Evolutionary conservation across 1,140 invertebrate genomes (phyloP), one percentile per base, ranked within the genome.

Genomic region (Macrobrachium rosenbergii): DNA sequence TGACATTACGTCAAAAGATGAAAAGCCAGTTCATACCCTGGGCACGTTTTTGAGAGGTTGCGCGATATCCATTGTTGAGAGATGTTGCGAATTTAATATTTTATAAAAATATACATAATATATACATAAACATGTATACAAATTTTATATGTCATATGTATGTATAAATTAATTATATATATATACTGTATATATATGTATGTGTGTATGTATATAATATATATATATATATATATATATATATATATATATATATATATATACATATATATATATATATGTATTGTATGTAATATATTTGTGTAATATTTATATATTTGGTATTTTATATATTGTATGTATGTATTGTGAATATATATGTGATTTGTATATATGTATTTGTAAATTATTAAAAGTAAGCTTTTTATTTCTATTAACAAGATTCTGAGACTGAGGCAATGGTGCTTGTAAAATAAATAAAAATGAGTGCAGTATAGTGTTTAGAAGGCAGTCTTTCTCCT

Each of bases 151-250:
- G n/a, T 3, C 37, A 73, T 73, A 73, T 73, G 7, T 73, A 73
- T 73, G 37, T 73, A 73, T 73, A 43, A 16, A 73, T 37, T 37
- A n/a, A 21, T 21, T 5, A 67, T 67, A 67, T 67, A 67, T 67
- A n/a, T 21, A 21, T 21, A 21, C 3, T 67, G 7, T 67, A 67
- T 67, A 67, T n/a, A n/a, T n/a, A n/a, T n/a, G n/a, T n/a, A n/a
- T n/a, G n/a, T n/a, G n/a, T n/a, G n/a, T n/a, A n/a, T n/a, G 5
- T 21, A 21, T 21, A 21, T 21, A 21, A 63, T 67, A 17, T 67
- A 5, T 67, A 67, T 67, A 67, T 67, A 67, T 67, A 67, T 73
- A 67, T 67, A 67, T 67, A 10, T 67, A n/a, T 67, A 23, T 67
- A 23, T 67, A 67, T 16, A 23, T 7, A 7, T 67, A 67, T 67